These are phyloP conservation scores for Xiphophorus couchianus DNA, from an alignment of 2,113 vertebrate species.

Conservation along the genomic window DNA sequence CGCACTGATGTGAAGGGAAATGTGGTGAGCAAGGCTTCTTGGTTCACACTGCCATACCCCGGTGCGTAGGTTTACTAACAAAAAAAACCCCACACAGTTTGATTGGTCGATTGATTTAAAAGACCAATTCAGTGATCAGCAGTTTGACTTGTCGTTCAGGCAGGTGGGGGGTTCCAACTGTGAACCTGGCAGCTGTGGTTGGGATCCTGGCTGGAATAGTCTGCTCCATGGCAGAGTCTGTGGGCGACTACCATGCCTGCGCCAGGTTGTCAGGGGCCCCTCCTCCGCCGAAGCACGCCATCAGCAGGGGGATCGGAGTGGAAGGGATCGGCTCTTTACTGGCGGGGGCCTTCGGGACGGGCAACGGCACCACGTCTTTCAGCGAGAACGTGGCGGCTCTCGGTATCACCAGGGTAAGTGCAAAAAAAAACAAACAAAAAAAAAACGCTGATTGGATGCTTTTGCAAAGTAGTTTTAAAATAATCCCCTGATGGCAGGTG, in stretches of 20 bases:
- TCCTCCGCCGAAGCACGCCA: constrained; percentile 86
- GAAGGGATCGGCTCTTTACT: constrained; percentile 91
- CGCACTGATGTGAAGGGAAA: constrained; percentile 88
- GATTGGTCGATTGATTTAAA: neutral
- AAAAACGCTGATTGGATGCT: neutral
- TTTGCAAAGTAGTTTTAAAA: neutral
- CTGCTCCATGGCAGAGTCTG: constrained; percentile 93
- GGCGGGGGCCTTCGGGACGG: constrained; percentile 91
- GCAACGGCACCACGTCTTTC: constrained; percentile 92
- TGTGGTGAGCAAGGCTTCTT: constrained; percentile 83
- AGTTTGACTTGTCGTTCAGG: constrained; percentile 74
- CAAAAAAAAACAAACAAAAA: constrained; percentile 53
- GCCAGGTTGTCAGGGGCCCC: constrained; percentile 90
- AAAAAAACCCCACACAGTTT: too few species aligned
- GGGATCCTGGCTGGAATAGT: constrained; percentile 91
- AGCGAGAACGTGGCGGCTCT: constrained; percentile 93
- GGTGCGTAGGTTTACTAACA: constrained; percentile 29
- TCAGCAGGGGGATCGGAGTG: constrained; percentile 89
- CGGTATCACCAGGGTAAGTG: constrained; percentile 90
- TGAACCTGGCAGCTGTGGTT: constrained; percentile 90
- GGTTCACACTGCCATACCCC: constrained; percentile 92
- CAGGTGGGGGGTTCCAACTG: constrained; percentile 91
- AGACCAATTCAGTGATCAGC: neutral
- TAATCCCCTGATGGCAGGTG: constrained; percentile 79
- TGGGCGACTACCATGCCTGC: constrained; percentile 93